phyloP scores from a whole-genome alignment of 2,797 vertebrate genomes.

The Okamejei kenojei region DNA sequence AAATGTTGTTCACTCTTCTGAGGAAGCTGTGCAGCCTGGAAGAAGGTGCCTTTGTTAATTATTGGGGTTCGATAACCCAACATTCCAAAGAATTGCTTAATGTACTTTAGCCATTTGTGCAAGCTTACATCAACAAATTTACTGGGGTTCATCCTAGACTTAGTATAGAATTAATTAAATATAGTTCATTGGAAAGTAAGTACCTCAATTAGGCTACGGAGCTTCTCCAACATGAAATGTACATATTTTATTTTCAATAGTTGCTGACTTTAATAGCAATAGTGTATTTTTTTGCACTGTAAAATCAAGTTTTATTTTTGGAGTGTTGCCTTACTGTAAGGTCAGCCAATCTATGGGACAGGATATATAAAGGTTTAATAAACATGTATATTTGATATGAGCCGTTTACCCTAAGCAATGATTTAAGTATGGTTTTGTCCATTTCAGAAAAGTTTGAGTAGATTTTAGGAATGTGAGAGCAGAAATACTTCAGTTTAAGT shows the following conservation, averaged over 20 bases:
- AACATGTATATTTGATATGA: slow-evolving; percentile 35
- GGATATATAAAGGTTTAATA: slow-evolving; percentile 15
- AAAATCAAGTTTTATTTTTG: slow-evolving; percentile 38
- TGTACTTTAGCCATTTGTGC: slow-evolving; percentile 16
- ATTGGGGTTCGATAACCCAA: not conserved
- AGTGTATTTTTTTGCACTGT: slow-evolving; percentile 31
- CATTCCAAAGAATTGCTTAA: slow-evolving; percentile 49
- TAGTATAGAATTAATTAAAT: slow-evolving; percentile 30
- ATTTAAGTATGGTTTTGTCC: not conserved
- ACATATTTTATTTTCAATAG: slow-evolving; percentile 20
- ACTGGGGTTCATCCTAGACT: not conserved
- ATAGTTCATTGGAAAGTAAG: slow-evolving; percentile 30
- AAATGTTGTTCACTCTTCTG: slow-evolving; percentile 66
- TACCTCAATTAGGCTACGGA: not conserved
- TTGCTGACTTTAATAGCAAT: slow-evolving; percentile 26
- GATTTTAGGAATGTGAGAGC: not conserved
- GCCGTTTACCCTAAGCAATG: slow-evolving; percentile 18
- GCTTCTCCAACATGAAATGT: slow-evolving; percentile 34
- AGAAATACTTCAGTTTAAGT: slow-evolving; percentile 2
- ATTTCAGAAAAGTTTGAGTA: not conserved
- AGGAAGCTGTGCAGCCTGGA: slow-evolving; percentile 64
- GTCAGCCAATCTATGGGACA: not conserved
- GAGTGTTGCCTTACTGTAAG: slow-evolving; percentile 35
- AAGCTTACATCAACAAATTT: slow-evolving; percentile 27
- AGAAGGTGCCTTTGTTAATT: slow-evolving; percentile 60